phyloP scores from a whole-genome alignment of 2,888 invertebrate genomes.

The Melinopterus prodromus region DNA sequence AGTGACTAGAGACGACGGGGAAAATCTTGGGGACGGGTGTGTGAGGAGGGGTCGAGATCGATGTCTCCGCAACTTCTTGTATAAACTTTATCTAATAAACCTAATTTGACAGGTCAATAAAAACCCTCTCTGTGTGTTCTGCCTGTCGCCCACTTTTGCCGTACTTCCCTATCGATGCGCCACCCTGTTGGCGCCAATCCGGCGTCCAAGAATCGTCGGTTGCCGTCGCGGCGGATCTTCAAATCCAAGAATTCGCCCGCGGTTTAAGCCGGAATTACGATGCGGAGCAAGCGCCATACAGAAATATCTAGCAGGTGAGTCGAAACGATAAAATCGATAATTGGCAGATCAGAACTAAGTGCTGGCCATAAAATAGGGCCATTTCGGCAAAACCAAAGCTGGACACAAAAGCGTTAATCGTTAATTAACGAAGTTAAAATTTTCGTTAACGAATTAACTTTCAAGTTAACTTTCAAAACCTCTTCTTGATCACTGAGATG shows the following conservation, averaged over 20 bases:
- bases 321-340: no score
- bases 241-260: constrained; percentile 17
- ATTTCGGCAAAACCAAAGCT: no score
- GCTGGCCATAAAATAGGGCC: no score
- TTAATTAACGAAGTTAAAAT: no score
- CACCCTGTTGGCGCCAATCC: constrained; percentile 12
- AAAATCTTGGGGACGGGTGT: neutral
- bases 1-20: no score
- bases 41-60: neutral
- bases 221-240: constrained; percentile 22
- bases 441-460: no score
- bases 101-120: constrained; percentile 26
- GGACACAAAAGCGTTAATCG: no score
- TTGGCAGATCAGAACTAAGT: no score
- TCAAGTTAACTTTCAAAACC: no score
- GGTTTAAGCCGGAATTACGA: constrained; percentile 11
- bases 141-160: constrained; percentile 25
- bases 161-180: constrained; percentile 21
- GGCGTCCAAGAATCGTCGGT: constrained; percentile 13
- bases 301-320: constrained; percentile 22
- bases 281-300: constrained; percentile 9
- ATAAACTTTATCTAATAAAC: constrained; percentile 7
- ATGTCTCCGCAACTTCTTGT: neutral
- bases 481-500: no score
- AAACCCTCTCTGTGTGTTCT: constrained; percentile 26